A percentile compares a stretch with the other conserved stretches of the same genome.
These are phyloP conservation scores for Ctenodactylus gundi DNA, from an alignment of 2,113 vertebrate genomes.

Conservation along the genomic window DNA sequence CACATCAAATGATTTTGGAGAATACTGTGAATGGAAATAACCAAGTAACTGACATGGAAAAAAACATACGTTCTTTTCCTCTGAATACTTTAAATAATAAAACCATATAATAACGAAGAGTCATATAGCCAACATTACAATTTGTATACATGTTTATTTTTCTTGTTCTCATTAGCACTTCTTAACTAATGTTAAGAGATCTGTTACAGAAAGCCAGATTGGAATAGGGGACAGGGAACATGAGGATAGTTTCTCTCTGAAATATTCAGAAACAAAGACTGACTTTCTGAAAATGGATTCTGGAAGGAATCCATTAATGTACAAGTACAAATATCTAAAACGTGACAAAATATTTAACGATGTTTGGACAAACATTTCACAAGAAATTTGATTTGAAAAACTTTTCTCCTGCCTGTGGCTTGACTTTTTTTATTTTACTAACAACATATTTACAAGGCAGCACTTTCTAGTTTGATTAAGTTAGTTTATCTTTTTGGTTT, in stretches of 20 bases:
- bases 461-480: background rate
- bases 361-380: background rate
- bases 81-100: constrained; percentile 24
- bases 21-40: background rate
- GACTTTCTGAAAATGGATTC: background rate
- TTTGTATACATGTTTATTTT: background rate
- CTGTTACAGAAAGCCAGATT: constrained; percentile 17
- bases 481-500: background rate
- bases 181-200: constrained; percentile 6
- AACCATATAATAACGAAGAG: background rate
- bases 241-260: background rate
- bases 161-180: background rate
- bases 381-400: background rate
- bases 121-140: background rate
- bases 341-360: constrained; percentile 11
- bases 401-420: background rate
- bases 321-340: background rate
- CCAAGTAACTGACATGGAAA: background rate
- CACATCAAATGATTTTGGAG: background rate
- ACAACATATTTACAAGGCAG: background rate
- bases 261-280: constrained; percentile 33
- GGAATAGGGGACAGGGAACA: background rate
- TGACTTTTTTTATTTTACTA: background rate
- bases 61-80: background rate
- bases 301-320: background rate